Evolutionary conservation across 2,888 invertebrate genomes (phyloP).

Genomic region (Trissonchulus latispiculum): DNA sequence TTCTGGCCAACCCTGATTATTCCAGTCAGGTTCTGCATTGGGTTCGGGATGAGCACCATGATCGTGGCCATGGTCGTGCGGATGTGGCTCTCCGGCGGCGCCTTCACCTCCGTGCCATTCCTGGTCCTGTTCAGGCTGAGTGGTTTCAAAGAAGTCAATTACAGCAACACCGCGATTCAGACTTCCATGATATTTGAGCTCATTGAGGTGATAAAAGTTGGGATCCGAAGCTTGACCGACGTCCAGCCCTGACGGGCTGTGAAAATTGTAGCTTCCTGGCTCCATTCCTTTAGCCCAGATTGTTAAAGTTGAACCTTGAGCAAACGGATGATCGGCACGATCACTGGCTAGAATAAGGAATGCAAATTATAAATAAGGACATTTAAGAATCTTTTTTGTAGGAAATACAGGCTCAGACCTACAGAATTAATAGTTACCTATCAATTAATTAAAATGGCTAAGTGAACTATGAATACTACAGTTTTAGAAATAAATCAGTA

Average conservation of each 20-base stretch:
- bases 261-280: conserved; percentile 54
- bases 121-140: no score
- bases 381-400: no score
- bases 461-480: no score
- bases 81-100: not conserved
- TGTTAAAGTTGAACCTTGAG: conserved; percentile 69
- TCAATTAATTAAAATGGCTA: no score
- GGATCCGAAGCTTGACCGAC: conserved; percentile 51
- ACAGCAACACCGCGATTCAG: conserved; percentile 49
- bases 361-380: no score
- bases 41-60: not conserved
- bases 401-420: no score
- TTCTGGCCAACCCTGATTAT: not conserved
- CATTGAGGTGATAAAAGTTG: conserved; percentile 75
- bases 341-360: conserved; percentile 58
- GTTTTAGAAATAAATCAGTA: no score
- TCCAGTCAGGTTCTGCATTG: no score
- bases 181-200: conserved; percentile 66
- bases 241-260: conserved; percentile 53
- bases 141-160: no score
- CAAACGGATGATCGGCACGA: conserved; percentile 71
- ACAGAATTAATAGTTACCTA: no score
- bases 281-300: conserved; percentile 89
- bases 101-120: no score
- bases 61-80: no score